Base-by-base conservation (phyloP, 2,888 invertebrate species). In the Harpalus rubripes region DNA sequence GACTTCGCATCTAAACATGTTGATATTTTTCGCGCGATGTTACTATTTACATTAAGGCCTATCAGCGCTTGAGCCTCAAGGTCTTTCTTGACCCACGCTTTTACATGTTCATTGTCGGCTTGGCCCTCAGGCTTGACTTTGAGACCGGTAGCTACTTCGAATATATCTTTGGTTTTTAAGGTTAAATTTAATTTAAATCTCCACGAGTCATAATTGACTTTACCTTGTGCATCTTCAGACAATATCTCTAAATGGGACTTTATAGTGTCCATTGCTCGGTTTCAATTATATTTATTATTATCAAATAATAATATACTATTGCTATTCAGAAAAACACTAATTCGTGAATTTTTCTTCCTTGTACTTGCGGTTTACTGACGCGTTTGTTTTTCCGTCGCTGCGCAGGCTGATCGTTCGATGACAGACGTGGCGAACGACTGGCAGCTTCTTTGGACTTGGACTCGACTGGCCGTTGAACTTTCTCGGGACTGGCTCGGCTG, bases 181-280 rank as follows among this genome's bases (percentile, higher is more conserved):
- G 86, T 85, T 86, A 87, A 72, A 84, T 88, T 86, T 32, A 88
- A 82, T 76, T 88, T 88, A 72, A 88, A 88, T 26, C 85, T 87
- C 87, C 87, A 88, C 32, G 88, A 86, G 7, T 81, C 85, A 79
- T 88, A 88, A 56, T 88, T 88, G 7, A 86, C 84, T 41, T 85
- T 65, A 12, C 87, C 87, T 32, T 86, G 52, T 61, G 72, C 52
- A 44, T 88, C 85, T 80, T 87, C 87, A 26, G 87, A 74, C 59
- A 87, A 85, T 16, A 56, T 84, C 81, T 87, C 87, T 68, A 87
- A 63, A 16, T 87, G 87, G 1, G 87, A 86, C 81, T 85, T 86
- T n/a, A 87, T 85, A 52, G 86, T 79, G 80, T 87, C 87, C 87
- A 87, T 88, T 4, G 58, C 15, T 44, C 44, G 10, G n/a, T n/a